A percentile compares a stretch with the other conserved stretches of the same genome.
These are phyloP conservation scores for Phasia obesa DNA, from an alignment of 2,888 invertebrate genomes.

Conservation along the genomic window DNA sequence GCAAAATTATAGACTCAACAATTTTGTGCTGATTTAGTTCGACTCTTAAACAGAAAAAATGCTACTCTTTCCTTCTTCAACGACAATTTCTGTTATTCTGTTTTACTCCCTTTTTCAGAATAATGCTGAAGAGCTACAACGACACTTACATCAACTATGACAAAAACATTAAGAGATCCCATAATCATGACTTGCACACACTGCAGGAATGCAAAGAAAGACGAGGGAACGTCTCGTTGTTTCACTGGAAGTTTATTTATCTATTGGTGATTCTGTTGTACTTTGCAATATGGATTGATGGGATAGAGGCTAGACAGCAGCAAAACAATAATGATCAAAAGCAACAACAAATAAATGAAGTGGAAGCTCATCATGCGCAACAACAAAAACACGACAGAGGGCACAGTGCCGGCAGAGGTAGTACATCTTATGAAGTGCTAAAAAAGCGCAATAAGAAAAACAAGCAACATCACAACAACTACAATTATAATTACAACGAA, in stretches of 20 bases:
- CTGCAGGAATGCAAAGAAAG: conserved; percentile 26
- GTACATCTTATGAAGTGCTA: conserved; percentile 56
- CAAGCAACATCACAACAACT: conserved; percentile 36
- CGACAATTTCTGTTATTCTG: background rate
- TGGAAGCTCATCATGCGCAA: conserved; percentile 42
- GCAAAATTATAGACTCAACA: conserved; percentile 35
- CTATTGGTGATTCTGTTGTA: conserved; percentile 62
- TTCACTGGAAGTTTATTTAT: conserved; percentile 60
- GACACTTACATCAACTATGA: conserved; percentile 10
- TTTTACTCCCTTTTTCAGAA: conserved; percentile 37
- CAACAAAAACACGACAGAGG: conserved; percentile 37
- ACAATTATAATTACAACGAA: conserved; percentile 49
- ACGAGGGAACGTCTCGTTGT: conserved; percentile 27
- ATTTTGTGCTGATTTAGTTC: conserved; percentile 42
- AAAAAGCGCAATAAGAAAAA: conserved; percentile 45
- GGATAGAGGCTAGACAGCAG: conserved; percentile 64
- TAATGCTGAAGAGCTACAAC: conserved; percentile 50
- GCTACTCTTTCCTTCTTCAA: conserved; percentile 33
- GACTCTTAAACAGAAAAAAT: conserved; percentile 36
- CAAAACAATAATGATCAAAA: conserved; percentile 50
- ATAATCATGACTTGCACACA: conserved; percentile 29
- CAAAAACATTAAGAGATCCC: conserved; percentile 24
- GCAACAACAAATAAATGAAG: conserved; percentile 60
- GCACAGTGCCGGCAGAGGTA: conserved; percentile 3
- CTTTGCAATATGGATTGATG: conserved; percentile 58